Base-by-base conservation (phyloP, 2,888 invertebrate genomes). In the Caenorhabditis virilis region DNA sequence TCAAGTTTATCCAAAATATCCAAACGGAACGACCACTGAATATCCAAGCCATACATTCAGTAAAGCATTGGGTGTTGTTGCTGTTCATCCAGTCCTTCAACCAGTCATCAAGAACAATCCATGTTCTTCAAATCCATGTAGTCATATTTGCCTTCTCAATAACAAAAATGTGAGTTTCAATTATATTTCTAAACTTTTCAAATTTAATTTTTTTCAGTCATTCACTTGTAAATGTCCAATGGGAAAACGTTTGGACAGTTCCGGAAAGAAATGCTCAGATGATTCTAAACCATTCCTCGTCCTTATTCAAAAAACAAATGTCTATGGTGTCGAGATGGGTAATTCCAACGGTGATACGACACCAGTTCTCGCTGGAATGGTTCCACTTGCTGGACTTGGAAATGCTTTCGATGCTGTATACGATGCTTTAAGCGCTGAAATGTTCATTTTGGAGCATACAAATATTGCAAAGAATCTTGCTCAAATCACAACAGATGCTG, bases 41-140 rank as follows among this genome's bases (percentile, higher is more conserved):
- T 82, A 83, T 48, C 80, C 80, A 0, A 93, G 92, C 0, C 94
- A 95, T 84, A 86, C 94, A 55, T 93, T 95, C 72, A 62, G 62
- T 35, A 64, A 64, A 63, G 95, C 95, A 0, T 87, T 95, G 4
- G 94, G 94, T 9, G 92, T 98, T 66, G 93, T 93, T 80, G 93
- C 95, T 0, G 92, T 93, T 77, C 97, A 97, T 85, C 92, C 93
- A 0, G 91, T 93, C 0, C 86, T 95, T 47, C 98, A 98, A 84
- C 95, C 95, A 2, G 57, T 74, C 22, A 82, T 70, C 23, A 60
- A 63, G 35, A 59, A 58, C n/a, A 65, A 87, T 74, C 93, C 95
- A 0, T 97, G 97, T 84, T 86, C 84, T 15, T 87, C 87, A 36
- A 86, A 88, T 0, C 87, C 87, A 0, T 98, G 97, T 82, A 90